Evolutionary conservation across 2,888 invertebrate species (phyloP).

Genomic region (Phasia obesa): DNA sequence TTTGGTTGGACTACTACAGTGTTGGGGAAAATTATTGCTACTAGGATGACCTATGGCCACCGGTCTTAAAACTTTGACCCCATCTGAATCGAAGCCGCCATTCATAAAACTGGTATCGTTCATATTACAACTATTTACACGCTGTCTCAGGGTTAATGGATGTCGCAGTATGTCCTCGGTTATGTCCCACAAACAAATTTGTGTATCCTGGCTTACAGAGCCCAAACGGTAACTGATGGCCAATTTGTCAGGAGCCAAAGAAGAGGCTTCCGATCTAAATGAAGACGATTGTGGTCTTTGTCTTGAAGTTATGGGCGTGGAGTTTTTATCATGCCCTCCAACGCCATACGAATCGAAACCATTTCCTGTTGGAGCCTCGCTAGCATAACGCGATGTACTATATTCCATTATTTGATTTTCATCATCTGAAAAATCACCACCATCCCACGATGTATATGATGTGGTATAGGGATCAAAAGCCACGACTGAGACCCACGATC

Average conservation of each 20-base stretch:
- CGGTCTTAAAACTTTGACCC: slow-evolving; percentile 81
- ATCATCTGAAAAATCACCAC: slow-evolving; percentile 85
- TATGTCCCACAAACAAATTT: slow-evolving; percentile 98
- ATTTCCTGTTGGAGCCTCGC: slow-evolving; percentile 74
- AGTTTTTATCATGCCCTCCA: slow-evolving; percentile 76
- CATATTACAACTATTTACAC: slow-evolving; percentile 78
- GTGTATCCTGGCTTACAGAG: slow-evolving; percentile 98
- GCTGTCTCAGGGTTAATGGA: slow-evolving; percentile 83
- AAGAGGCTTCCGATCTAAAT: slow-evolving; percentile 80
- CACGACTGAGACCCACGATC: slow-evolving; percentile 98
- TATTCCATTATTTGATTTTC: slow-evolving; percentile 83
- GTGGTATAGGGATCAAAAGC: slow-evolving; percentile 95
- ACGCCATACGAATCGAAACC: slow-evolving; percentile 76
- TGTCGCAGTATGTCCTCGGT: slow-evolving; percentile 96
- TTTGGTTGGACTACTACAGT: slow-evolving; percentile 76
- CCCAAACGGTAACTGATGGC: slow-evolving; percentile 92
- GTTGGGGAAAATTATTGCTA: slow-evolving; percentile 70
- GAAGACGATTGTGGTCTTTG: slow-evolving; percentile 81
- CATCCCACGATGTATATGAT: slow-evolving; percentile 86
- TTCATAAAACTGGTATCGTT: slow-evolving; percentile 79
- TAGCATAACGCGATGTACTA: slow-evolving; percentile 65
- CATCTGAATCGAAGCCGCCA: slow-evolving; percentile 79
- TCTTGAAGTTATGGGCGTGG: slow-evolving; percentile 78
- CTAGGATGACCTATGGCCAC: slow-evolving; percentile 78
- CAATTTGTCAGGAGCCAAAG: slow-evolving; percentile 81